A percentile compares a stretch with the other conserved stretches of the same genome.
These are phyloP conservation scores for Scaptomyza montana DNA, from an alignment of 1,140 invertebrate genomes.

Conservation along the genomic window DNA sequence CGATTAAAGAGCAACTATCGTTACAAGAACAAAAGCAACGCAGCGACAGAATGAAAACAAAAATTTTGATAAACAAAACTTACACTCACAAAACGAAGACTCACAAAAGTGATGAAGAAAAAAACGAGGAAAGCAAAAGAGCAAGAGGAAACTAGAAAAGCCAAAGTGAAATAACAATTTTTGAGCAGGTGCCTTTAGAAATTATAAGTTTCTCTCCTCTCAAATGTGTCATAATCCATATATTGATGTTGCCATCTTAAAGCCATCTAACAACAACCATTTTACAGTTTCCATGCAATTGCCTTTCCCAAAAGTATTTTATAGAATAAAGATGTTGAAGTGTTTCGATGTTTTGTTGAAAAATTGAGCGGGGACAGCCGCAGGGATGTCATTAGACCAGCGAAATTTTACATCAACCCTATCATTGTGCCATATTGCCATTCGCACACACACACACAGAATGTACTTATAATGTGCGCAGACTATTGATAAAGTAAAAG, in stretches of 20 bases:
- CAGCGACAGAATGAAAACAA: too few species aligned
- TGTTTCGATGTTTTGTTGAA: slow-evolving; percentile 29
- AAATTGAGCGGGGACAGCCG: slow-evolving; percentile 24
- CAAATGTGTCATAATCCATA: too few species aligned
- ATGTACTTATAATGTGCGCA: slow-evolving; percentile 39
- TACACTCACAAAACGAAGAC: not conserved
- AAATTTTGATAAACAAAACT: not conserved
- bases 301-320: not conserved
- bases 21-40: not conserved
- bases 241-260: too few species aligned
- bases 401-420: slow-evolving; percentile 16
- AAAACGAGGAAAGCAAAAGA: not conserved
- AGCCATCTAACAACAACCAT: too few species aligned
- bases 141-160: not conserved
- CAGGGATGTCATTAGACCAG: not conserved
- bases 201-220: too few species aligned
- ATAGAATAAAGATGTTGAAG: slow-evolving; percentile 9
- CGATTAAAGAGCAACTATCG: not conserved
- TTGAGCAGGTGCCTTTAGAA: too few species aligned
- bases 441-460: not conserved
- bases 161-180: not conserved
- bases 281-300: too few species aligned
- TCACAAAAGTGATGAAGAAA: not conserved
- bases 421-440: not conserved
- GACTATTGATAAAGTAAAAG: slow-evolving; percentile 67